Evolutionary conservation across 2,797 vertebrate genomes (phyloP), one percentile per base, ranked within the genome.

Genomic region (Darevskia mixta): DNA sequence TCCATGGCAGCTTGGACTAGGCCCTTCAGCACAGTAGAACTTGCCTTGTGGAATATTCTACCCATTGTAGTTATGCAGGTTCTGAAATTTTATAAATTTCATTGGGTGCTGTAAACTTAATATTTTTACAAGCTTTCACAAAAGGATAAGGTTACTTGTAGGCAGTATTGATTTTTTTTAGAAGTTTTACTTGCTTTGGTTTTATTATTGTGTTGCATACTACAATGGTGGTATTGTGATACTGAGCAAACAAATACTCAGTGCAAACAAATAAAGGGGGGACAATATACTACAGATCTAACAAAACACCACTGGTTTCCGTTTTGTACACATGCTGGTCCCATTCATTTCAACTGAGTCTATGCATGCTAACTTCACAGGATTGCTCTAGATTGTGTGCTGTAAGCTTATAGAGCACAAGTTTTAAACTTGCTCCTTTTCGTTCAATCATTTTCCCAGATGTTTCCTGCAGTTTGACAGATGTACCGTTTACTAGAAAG

Each of bases 391-490:
- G 82, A 75, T 85, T 91, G 82, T 89, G 83, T 73, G 85, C 81
- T 73, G 2, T 77, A 66, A 83, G 86, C 86, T 13, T 92, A 89
- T 91, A 89, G 94, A 95, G 93, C 86, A 95, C 88, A 94, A 88
- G 90, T 91, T 90, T 93, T 88, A 76, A 92, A 93, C 89, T 90
- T 55, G 3, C 88, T 95, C 90, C 91, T 91, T 93, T 92, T 92
- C 88, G 61, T 95, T 95, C 93, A 95, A 96, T 94, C 86, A 38
- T 95, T 96, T 97, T 98, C 94, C 98, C 98, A 99, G 98, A 98
- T 99, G 98, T 98, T 98, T 99, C 98, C 98, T 98, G 95, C 94
- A 95, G 94, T 93, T 97, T 93, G 95, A 97, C 96, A 97, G 95
- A 96, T 95, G 96, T 88, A 87, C 92, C 94, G 45, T 95, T 97